Evolutionary conservation across 2,888 invertebrate genomes (phyloP).

Genomic region (Gerris lacustris): DNA sequence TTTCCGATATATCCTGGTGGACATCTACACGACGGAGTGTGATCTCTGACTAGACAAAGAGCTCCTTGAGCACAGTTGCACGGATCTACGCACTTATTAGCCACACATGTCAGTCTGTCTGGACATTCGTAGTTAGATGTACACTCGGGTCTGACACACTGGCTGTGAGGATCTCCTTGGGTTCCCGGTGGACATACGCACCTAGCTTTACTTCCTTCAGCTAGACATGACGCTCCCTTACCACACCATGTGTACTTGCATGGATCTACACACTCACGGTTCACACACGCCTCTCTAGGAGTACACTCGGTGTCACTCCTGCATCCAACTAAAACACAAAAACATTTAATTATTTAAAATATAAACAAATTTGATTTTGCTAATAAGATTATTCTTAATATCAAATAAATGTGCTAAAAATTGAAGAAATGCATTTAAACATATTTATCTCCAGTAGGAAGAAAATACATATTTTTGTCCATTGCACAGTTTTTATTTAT

Average conservation of each 20-base stretch:
- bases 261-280: conserved; percentile 66
- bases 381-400: not conserved
- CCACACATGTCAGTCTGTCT: conserved; percentile 62
- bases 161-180: conserved; percentile 65
- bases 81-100: conserved; percentile 67
- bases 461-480: no score
- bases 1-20: conserved; percentile 71
- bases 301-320: conserved; percentile 74
- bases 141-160: conserved; percentile 68
- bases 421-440: not conserved
- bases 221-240: conserved; percentile 56
- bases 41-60: conserved; percentile 59
- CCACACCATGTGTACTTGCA: conserved; percentile 72
- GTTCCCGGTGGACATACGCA: conserved; percentile 66
- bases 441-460: no score
- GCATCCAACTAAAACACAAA: conserved; percentile 54
- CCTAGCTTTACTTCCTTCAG: conserved; percentile 51
- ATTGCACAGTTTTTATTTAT: no score
- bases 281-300: conserved; percentile 66
- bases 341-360: not conserved
- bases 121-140: conserved; percentile 62
- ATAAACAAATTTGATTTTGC: not conserved
- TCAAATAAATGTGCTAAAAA: not conserved
- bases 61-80: conserved; percentile 72
- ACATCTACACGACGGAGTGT: conserved; percentile 65